Base-by-base conservation (phyloP, 2,113 vertebrate species). In the Thomomys bottae region DNA sequence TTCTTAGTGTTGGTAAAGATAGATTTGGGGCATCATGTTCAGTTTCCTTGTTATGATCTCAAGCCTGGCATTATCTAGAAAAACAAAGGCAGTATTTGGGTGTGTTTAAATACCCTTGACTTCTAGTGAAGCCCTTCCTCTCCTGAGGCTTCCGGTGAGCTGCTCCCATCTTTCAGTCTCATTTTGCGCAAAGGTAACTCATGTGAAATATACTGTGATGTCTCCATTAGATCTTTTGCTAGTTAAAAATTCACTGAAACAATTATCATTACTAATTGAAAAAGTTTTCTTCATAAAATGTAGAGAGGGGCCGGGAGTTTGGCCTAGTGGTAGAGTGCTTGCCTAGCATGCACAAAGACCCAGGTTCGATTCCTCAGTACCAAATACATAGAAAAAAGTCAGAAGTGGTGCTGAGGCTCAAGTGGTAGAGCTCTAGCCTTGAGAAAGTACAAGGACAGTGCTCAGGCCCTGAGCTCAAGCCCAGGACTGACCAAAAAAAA, bases 81-180 rank as follows among this genome's bases (percentile, higher is more conserved):
- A 76, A 85, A 76, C 8, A 83, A 80, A 66, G 6, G 21, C 32
- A 61, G 20, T 54, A 68, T 66, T 71, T 88, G 21, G 2, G 20
- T 80, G 57, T 59, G 6, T 77, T 92, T 96, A 94, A 96, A 92
- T 70, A 77, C 11, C 26, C 1, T 11, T n/a, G 38, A 9, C 3
- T 17, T 73, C 72, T 20, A 23, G 32, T 40, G 32, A 67, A 20
- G 3, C 3, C 20, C 23, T 68, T 21, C 66, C 24, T 84, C 21
- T 36, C 34, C n/a, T 7, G 5, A 15, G n/a, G 4, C 24, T 32
- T 38, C 11, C 20, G 17, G 30, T 88, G 12, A 36, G 24, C 72
- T 36, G 28, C 34, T n/a, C 1, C 6, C 30, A 68, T 17, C 73
- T 8, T 18, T 66, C 5, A 18, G 15, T 75, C 23, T 76, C 54